phyloP scores from a whole-genome alignment of 2,113 vertebrate genomes.

The Otolemur garnettii region DNA sequence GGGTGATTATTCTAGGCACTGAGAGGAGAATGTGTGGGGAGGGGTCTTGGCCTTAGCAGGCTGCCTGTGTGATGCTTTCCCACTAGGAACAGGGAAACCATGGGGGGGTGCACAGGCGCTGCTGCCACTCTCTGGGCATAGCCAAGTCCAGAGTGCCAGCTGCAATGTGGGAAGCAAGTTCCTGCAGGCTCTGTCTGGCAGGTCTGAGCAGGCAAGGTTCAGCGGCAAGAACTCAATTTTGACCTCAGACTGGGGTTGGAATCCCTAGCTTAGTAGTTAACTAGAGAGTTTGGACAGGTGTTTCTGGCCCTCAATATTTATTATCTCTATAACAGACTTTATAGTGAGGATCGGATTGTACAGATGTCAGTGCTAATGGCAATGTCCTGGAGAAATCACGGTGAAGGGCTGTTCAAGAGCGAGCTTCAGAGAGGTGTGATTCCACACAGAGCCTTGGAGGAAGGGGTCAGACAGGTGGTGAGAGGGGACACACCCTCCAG shows the following conservation, averaged over 20 bases:
- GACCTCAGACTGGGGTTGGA: neutral
- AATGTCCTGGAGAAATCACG: rapidly evolving
- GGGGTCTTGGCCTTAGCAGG: neutral
- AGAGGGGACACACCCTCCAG: neutral
- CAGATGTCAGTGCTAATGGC: conserved; percentile 1
- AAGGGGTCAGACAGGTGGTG: neutral
- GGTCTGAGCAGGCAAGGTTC: neutral
- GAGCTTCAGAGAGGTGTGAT: no score
- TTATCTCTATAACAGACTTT: neutral
- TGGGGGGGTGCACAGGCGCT: neutral
- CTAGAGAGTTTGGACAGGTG: neutral
- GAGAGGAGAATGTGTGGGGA: neutral
- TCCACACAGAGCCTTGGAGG: neutral
- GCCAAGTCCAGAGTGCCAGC: neutral
- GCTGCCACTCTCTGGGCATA: no score
- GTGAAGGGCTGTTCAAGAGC: rapidly evolving
- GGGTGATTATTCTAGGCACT: neutral
- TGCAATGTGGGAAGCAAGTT: neutral
- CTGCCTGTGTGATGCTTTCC: neutral
- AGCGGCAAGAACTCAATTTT: neutral
- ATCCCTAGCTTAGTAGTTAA: neutral
- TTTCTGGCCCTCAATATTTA: neutral
- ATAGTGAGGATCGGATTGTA: rapidly evolving
- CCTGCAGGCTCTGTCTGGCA: neutral
- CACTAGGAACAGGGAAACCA: neutral